Conservation (phyloP, 2,797 vertebrate genomes). For the Pangasius mekongensis region DNA sequence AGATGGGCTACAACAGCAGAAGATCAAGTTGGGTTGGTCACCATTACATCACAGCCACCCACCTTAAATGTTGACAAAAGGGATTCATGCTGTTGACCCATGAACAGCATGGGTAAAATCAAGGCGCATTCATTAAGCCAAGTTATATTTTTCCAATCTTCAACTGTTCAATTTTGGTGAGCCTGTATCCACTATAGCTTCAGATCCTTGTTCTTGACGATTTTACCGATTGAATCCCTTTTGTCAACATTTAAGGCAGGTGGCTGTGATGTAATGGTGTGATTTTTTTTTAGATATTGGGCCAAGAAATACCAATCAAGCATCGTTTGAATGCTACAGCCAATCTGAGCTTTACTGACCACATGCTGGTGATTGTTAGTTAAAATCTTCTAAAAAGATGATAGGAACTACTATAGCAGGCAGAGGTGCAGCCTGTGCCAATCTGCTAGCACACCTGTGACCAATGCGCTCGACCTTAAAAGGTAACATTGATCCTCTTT, state of each 20-base stretch:
- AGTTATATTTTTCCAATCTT: background rate
- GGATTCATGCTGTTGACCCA: background rate
- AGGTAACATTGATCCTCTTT: slow-evolving; percentile 50
- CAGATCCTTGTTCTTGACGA: background rate
- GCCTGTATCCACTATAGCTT: background rate
- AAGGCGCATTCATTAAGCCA: background rate
- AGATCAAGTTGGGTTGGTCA: background rate
- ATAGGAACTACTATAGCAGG: background rate
- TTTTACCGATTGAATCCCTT: no score
- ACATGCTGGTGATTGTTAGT: background rate
- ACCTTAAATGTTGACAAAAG: background rate
- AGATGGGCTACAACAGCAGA: background rate
- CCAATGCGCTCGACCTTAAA: slow-evolving; percentile 28
- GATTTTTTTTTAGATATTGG: background rate
- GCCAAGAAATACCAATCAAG: background rate
- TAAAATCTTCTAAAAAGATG: background rate
- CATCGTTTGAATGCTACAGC: background rate
- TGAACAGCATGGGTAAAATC: no score
- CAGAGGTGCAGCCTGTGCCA: background rate
- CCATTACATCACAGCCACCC: background rate
- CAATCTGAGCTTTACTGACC: background rate
- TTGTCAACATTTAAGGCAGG: background rate
- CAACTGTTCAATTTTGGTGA: background rate
- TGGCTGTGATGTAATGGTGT: background rate
- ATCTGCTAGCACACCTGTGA: slow-evolving; percentile 51